phyloP scores from a whole-genome alignment of 1,140 invertebrate species.

The Drosophila ercepeae region DNA sequence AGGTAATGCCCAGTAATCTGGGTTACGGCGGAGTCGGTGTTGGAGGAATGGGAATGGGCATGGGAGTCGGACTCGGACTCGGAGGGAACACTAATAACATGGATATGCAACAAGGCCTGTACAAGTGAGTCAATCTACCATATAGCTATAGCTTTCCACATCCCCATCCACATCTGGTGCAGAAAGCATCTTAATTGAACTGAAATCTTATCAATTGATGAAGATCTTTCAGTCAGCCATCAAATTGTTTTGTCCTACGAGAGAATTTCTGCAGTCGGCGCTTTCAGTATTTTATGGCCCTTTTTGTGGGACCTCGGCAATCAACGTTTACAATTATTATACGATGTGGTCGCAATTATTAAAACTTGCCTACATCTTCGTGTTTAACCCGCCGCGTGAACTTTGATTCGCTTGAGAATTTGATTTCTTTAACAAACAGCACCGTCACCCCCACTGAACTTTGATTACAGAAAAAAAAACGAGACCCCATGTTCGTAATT shows the following conservation, averaged over 20 bases:
- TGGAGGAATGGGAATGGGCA: slow-evolving; percentile 25
- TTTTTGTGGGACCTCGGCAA: slow-evolving; percentile 48
- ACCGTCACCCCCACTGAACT: slow-evolving; percentile 33
- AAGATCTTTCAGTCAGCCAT: slow-evolving; percentile 57
- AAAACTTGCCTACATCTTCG: slow-evolving; percentile 30
- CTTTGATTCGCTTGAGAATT: slow-evolving; percentile 25
- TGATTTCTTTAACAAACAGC: slow-evolving; percentile 29
- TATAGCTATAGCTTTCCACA: slow-evolving; percentile 24
- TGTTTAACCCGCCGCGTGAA: slow-evolving; percentile 29
- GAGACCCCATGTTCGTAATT: neutral
- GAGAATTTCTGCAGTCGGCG: slow-evolving; percentile 12
- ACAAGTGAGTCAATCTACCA: slow-evolving; percentile 60
- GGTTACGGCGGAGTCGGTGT: slow-evolving; percentile 62
- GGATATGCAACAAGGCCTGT: slow-evolving; percentile 62
- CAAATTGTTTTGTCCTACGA: slow-evolving; percentile 69
- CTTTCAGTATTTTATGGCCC: slow-evolving; percentile 21
- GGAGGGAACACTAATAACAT: slow-evolving; percentile 38
- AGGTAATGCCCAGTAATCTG: slow-evolving; percentile 41
- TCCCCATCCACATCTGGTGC: slow-evolving; percentile 14
- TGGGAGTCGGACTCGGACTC: slow-evolving; percentile 2
- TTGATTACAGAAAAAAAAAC: slow-evolving; percentile 42
- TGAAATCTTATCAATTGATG: slow-evolving; percentile 77
- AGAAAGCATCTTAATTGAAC: slow-evolving; percentile 57
- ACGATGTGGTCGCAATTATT: slow-evolving; percentile 44
- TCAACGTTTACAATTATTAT: slow-evolving; percentile 59